Evolutionary conservation across 2,888 invertebrate genomes (phyloP).

Genomic region (Tinea trinotella): DNA sequence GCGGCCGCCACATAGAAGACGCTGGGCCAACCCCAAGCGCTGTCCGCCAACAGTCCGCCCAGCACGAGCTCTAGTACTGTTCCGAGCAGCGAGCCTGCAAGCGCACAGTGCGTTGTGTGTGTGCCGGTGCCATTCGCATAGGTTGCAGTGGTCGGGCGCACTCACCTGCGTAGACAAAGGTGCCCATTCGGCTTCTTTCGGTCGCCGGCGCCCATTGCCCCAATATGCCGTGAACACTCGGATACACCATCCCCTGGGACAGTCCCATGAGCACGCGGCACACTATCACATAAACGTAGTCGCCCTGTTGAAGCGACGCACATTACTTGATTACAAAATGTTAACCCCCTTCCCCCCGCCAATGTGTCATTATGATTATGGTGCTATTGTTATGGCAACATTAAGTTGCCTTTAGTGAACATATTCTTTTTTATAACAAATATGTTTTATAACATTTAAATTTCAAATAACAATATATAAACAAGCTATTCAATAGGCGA

Average conservation of each 20-base stretch:
- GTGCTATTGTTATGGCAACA: too few species aligned
- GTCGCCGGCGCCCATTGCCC: conserved; percentile 79
- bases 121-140: conserved; percentile 45
- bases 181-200: conserved; percentile 79
- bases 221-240: conserved; percentile 77
- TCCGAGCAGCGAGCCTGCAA: conserved; percentile 83
- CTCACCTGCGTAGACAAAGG: conserved; percentile 76
- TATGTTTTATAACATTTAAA: too few species aligned
- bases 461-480: too few species aligned
- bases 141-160: conserved; percentile 1
- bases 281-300: conserved; percentile 50
- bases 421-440: too few species aligned
- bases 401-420: too few species aligned
- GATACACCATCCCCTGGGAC: conserved; percentile 77
- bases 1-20: conserved; percentile 83
- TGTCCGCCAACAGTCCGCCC: conserved; percentile 80
- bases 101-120: conserved; percentile 36
- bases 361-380: too few species aligned
- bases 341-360: too few species aligned
- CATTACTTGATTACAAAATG: too few species aligned
- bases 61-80: conserved; percentile 82
- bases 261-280: conserved; percentile 78
- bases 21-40: conserved; percentile 82
- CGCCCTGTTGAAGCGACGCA: conserved; percentile 38
- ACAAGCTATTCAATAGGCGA: too few species aligned